Percentiles rank a stretch among this genome's conserved stretches.
phyloP scores from a whole-genome alignment of 2,797 vertebrate genomes.

The Chaenodraco wilsoni region DNA sequence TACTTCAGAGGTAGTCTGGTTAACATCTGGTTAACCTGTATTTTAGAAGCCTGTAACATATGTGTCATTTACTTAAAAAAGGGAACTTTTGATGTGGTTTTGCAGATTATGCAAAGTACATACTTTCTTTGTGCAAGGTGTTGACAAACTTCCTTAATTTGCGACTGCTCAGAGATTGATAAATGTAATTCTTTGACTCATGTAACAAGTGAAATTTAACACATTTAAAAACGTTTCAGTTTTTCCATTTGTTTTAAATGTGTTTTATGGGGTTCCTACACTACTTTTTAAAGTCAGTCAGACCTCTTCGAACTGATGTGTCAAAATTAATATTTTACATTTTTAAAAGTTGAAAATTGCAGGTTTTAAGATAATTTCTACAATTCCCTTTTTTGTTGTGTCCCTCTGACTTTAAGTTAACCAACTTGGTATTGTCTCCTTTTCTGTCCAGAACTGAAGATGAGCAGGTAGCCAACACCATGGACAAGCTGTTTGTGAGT shows the following conservation, averaged over 20 bases:
- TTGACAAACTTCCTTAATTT: conserved; percentile 28
- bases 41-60: neutral
- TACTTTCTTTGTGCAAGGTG: neutral
- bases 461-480: conserved; percentile 90
- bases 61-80: neutral
- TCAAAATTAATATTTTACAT: neutral
- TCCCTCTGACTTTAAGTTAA: neutral
- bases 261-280: no score
- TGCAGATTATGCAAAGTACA: neutral
- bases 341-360: neutral
- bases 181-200: no score
- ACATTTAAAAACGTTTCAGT: no score
- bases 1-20: neutral
- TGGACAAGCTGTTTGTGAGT: conserved; percentile 94
- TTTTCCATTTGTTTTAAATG: no score
- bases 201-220: no score
- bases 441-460: conserved; percentile 85
- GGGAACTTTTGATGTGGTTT: conserved; percentile 5
- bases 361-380: neutral
- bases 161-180: no score
- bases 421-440: neutral
- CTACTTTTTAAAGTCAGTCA: no score
- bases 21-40: neutral
- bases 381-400: neutral
- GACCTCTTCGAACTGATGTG: neutral